Base-by-base conservation (phyloP, 2,888 invertebrate species). In the Eueremaeus valkanovi region DNA sequence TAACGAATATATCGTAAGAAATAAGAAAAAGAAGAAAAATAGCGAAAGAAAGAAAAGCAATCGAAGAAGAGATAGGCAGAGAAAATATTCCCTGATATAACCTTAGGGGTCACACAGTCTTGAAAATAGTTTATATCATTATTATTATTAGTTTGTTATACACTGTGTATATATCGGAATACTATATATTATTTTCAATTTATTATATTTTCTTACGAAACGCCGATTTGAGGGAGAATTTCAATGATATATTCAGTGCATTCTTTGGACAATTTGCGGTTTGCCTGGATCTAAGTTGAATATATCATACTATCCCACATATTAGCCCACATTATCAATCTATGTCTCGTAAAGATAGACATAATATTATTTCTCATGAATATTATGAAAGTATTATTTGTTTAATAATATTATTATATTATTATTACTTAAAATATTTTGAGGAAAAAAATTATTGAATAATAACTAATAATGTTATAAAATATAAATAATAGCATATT, bases 181-280 rank as follows among this genome's bases (percentile, higher is more conserved):
- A n/a, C n/a, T 31, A 13, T 36, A 63, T 63, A 63, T 63, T 36
- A 63, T 63, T 63, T 63, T 63, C 63, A 36, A 63, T 63, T 63
- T 63, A 63, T 29, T 29, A 31, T 31, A 24, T 24, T 51, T 55
- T 55, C 27, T 36, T 33, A 63, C 33, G 63, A 63, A 36, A 33
- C n/a, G 63, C 63, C 63, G 63, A 63, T 31, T 63, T 27, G 33
- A 27, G 21, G 33, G 27, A 8, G 33, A 21, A 33, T 63, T 33
- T 31, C 29, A 63, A 63, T 36, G 33, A 63, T 63, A 51, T 51
- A 55, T 24, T 21, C 55, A 55, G 27, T 45, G 27, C 24, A 55
- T 63, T 63, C 36, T 33, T 36, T 33, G 16, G 33, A 36, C 63
- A 18, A 63, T 36, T 63, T 63, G 63, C 27, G 63, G 63, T 63